Conservation (phyloP, 2,797 vertebrate species). For the Schizopygopsis pylzovi region DNA sequence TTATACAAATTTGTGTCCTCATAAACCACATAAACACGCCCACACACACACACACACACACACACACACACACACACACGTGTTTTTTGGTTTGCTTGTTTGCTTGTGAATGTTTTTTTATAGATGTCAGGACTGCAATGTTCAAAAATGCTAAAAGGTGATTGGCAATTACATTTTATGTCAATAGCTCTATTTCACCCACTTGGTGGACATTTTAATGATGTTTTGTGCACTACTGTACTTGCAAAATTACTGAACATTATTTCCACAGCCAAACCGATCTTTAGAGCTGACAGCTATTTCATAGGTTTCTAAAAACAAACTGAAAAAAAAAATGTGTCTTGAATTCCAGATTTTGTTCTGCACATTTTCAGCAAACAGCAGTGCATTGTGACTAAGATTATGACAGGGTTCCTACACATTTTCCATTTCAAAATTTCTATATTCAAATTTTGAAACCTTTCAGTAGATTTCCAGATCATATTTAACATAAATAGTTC, state of each 20-base stretch:
- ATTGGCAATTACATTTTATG: conserved; percentile 41
- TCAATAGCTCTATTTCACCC: conserved; percentile 32
- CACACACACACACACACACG: no score
- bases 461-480: no score
- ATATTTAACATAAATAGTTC: no score
- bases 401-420: not conserved
- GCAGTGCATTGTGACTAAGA: not conserved
- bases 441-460: no score
- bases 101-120: not conserved
- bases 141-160: conserved; percentile 26
- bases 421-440: no score
- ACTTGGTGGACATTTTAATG: conserved; percentile 2
- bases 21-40: no score
- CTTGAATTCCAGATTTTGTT: not conserved
- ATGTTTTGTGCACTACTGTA: conserved; percentile 15
- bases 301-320: not conserved
- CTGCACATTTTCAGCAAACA: not conserved
- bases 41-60: not conserved
- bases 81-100: not conserved
- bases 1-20: no score
- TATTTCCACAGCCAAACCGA: conserved; percentile 11
- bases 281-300: conserved; percentile 3
- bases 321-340: not conserved
- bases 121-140: not conserved
- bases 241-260: not conserved